Conservation (phyloP, 2,113 vertebrate genomes). For the Cheirogaleus medius region DNA sequence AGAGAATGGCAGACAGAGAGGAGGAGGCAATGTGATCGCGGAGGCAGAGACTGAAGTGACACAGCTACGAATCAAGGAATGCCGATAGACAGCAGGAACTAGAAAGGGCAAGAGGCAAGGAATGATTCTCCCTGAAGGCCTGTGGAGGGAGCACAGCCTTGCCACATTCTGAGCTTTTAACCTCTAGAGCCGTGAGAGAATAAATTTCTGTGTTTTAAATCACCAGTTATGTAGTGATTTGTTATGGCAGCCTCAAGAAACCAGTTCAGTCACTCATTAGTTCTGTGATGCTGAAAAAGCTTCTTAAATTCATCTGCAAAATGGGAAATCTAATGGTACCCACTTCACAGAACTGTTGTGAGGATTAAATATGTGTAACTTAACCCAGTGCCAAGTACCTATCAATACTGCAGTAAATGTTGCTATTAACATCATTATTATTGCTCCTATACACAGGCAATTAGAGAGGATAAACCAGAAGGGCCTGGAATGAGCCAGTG, state of each 20-base stretch:
- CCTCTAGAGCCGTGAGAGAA: not conserved
- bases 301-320: not conserved
- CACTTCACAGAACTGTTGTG: not conserved
- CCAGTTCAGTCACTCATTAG: not conserved
- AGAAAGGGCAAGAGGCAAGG: not conserved
- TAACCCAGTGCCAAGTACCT: not conserved
- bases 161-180: not conserved
- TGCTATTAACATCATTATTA: not conserved
- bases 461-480: not conserved
- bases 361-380: not conserved
- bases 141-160: not conserved
- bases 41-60: not conserved
- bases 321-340: not conserved
- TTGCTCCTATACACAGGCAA: not conserved
- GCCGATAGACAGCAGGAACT: not conserved
- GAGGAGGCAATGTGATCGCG: not conserved
- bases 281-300: not conserved
- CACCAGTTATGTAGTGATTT: not conserved
- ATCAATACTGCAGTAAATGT: not conserved
- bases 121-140: not conserved
- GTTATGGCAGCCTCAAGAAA: conserved; percentile 29
- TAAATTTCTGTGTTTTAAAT: not conserved
- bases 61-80: not conserved
- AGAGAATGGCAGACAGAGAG: not conserved
- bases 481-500: not conserved